These are phyloP conservation scores for Drosophila parthenogenetica DNA, from an alignment of 2,888 invertebrate genomes.

Conservation along the genomic window DNA sequence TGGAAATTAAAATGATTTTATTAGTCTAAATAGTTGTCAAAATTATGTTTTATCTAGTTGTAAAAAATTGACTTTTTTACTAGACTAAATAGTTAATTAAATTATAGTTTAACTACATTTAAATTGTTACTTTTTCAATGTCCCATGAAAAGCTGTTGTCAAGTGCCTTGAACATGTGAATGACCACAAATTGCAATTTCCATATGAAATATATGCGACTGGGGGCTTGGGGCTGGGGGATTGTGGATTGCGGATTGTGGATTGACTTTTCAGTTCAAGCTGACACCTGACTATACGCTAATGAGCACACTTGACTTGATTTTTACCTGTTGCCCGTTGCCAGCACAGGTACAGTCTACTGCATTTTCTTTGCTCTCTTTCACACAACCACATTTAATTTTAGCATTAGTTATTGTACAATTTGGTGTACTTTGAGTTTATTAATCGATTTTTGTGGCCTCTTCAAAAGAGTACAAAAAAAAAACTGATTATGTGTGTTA, in stretches of 20 bases:
- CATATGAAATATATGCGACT: conserved; percentile 66
- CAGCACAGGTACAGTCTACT: conserved; percentile 19
- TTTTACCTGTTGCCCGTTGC: conserved; percentile 1
- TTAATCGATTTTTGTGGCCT: conserved; percentile 47
- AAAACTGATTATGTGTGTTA: conserved; percentile 45
- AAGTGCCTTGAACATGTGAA: conserved; percentile 51
- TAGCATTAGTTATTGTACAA: conserved; percentile 9
- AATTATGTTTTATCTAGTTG: too few species aligned
- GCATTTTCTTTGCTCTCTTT: neutral
- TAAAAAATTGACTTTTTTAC: too few species aligned
- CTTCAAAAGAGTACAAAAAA: neutral
- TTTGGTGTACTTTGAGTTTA: conserved; percentile 57
- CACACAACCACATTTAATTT: conserved; percentile 19
- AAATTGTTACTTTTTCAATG: too few species aligned
- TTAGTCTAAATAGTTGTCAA: too few species aligned
- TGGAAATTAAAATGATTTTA: too few species aligned
- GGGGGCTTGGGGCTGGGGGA: conserved; percentile 9
- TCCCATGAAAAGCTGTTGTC: conserved; percentile 45
- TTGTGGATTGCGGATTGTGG: conserved; percentile 4
- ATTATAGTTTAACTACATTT: too few species aligned
- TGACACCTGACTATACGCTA: conserved; percentile 10
- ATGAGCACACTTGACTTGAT: conserved; percentile 7
- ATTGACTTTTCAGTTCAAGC: conserved; percentile 26
- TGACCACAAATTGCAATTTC: conserved; percentile 56
- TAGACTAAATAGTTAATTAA: too few species aligned